Base-by-base conservation (phyloP, 2,797 vertebrate species). In the Acomys russatus region DNA sequence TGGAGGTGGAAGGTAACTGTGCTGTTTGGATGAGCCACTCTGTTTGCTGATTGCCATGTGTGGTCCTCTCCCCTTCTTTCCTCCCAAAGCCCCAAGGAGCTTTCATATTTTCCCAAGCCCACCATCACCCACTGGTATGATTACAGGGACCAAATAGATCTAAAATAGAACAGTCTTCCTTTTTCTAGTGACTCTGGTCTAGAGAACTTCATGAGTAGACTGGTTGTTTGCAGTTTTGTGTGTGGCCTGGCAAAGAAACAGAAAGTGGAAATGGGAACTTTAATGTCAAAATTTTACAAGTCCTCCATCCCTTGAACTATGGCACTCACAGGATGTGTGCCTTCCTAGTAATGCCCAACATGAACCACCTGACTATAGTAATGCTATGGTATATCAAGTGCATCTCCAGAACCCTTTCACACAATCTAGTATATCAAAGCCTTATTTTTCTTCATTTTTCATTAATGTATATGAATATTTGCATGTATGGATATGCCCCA, bases 121-220 rank as follows among this genome's bases (percentile, higher is more conserved):
- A 54, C 51, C n/a, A 86, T n/a, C 70, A 64, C 9, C 20, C 44
- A 64, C 30, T 68, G 35, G 56, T 83, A 70, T 80, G 77, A 92
- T 63, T 92, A 82, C 33, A 35, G 66, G 73, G 51, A 80, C 33
- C 10, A 74, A 89, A 90, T 59, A 28, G 83, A 25, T 86, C 61
- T 77, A 89, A 56, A 96, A 82, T 92, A 80, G 91, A 70, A 95
- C 35, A 35, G 89, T 18, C 17, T 86, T 89, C 28, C n/a, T 92
- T 77, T 79, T 70, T 74, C 88, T 76, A 76, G 12, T 38, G 44
- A 71, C n/a, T 61, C 66, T 30, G 51, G 11, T 20, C 28, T 76
- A 85, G 49, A 89, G 94, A 84, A 44, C 74, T 88, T 88, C 25
- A 77, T 85, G 63, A 83, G 54, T 54, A 71, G 15, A 70, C 14